Percentiles rank a stretch among this genome's conserved stretches.
phyloP scores from a whole-genome alignment of 2,797 vertebrate species.

The Coreius guichenoti region DNA sequence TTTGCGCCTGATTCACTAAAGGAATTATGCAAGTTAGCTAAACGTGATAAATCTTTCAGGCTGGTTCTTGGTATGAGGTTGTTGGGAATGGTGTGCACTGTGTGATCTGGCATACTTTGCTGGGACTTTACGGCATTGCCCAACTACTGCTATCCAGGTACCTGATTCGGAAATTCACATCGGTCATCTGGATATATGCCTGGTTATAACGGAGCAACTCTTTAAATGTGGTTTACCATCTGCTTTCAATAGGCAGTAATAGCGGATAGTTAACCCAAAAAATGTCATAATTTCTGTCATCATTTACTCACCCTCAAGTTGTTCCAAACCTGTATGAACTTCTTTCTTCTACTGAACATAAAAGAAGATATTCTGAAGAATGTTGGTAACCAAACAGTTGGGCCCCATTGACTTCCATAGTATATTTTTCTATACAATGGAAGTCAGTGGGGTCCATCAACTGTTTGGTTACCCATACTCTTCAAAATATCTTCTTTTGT shows the following conservation, averaged over 20 bases:
- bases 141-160: background rate
- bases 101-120: slow-evolving; percentile 21
- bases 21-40: slow-evolving; percentile 6
- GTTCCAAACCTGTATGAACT: background rate
- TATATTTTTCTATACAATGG: background rate
- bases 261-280: background rate
- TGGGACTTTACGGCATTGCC: background rate
- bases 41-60: background rate
- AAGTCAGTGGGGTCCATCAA: background rate
- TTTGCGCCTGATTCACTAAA: background rate
- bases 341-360: background rate
- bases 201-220: slow-evolving; percentile 13
- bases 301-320: background rate
- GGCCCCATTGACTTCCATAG: too few species aligned
- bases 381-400: background rate
- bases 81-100: background rate
- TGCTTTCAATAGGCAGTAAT: background rate
- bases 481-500: background rate
- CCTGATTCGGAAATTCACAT: background rate
- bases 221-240: background rate
- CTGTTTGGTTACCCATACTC: background rate
- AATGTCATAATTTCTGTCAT: background rate
- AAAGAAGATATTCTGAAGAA: background rate
- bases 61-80: background rate
- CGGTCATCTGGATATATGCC: slow-evolving; percentile 1